Evolutionary conservation across 2,797 vertebrate species (phyloP), one percentile per base, ranked within the genome.

Genomic region (Yasuhikotakia modesta): DNA sequence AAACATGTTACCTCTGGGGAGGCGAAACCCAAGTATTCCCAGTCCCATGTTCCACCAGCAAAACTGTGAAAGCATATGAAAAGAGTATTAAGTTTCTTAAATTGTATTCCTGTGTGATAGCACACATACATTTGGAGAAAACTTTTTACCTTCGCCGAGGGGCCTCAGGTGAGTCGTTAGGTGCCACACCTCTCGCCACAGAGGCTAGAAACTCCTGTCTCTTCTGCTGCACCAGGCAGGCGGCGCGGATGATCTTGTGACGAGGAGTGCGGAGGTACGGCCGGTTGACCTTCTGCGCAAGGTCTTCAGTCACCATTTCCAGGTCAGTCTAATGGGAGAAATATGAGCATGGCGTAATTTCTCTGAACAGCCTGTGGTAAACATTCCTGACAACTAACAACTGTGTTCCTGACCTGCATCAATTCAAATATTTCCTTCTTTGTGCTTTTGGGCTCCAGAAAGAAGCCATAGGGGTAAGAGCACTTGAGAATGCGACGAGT

Each of bases 371-470:
- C 19, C 13, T 4, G 19, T 0, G 2, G 35, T 39, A 55, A 55
- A 2, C 14, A 22, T 21, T 2, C 12, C 12, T 4, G 2, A 32
- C 21, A 16, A 35, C 17, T 52, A 45, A n/a, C 5, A 63, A 13
- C 16, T 1, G 17, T 2, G 1, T 66, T 76, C 66, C 46, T 61
- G 92, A 99, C 98, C 96, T 99, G 98, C 97, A 99, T 99, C 88
- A 99, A 95, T 93, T 99, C 98, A 91, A 98, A 99, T 91, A 99
- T 99, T 93, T 99, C 98, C 88, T 98, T 99, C 91, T 99, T 99
- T 94, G 97, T 99, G 95, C 97, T 99, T 95, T 98, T 98, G 86
- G 96, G 96, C 92, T 98, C 97, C 90, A 99, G 91, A 91, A 98
- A 99, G 92, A 99, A 99, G 86, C 98, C 98, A 46, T 98, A 99